Evolutionary conservation across 2,113 vertebrate genomes (phyloP).

Genomic region (Phasianus colchicus): DNA sequence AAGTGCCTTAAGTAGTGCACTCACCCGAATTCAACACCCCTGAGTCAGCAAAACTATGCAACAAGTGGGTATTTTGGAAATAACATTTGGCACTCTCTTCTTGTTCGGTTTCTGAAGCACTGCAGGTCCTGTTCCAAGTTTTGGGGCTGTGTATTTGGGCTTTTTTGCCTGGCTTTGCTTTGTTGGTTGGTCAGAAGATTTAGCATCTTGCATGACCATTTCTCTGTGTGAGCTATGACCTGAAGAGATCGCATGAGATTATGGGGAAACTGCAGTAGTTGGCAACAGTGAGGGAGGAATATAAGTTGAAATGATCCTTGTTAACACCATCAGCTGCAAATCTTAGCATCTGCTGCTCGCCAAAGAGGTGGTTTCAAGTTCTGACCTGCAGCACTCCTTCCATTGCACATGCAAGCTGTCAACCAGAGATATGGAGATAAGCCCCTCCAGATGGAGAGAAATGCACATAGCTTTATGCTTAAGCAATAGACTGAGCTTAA

Average conservation of each 20-base stretch:
- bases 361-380: constrained; percentile 37
- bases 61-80: background rate
- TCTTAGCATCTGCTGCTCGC: background rate
- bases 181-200: background rate
- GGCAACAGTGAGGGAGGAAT: background rate
- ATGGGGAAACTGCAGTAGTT: background rate
- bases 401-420: background rate
- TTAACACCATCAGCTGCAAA: constrained; percentile 13
- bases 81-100: background rate
- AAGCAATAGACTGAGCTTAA: background rate
- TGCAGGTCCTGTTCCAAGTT: background rate
- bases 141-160: background rate
- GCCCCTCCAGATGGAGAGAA: background rate
- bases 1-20: background rate
- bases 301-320: background rate
- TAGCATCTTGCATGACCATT: background rate
- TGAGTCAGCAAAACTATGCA: background rate
- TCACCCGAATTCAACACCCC: background rate
- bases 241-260: background rate
- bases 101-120: background rate
- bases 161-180: background rate
- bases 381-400: constrained; percentile 29
- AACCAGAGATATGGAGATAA: background rate
- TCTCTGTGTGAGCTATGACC: background rate
- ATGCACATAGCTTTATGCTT: background rate